Evolutionary conservation across 2,113 vertebrate species (phyloP), one percentile per base, ranked within the genome.

Genomic region (Saiga tatarica): DNA sequence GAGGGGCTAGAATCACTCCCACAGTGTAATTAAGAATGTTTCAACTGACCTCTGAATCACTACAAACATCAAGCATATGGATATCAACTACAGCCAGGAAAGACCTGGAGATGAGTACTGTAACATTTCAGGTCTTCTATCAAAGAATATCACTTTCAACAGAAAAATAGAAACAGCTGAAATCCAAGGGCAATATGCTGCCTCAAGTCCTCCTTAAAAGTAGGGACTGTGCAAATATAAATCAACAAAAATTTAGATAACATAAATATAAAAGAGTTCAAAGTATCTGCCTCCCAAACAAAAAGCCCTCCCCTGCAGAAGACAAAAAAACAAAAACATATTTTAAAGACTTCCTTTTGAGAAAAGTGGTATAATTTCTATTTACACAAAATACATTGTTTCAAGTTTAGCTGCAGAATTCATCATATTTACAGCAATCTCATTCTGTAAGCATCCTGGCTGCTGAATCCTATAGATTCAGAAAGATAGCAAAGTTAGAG

Each of bases 141-240:
- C 47, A 94, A 93, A 91, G 39, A 95, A 87, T 78, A 86, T 36
- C 83, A 23, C 30, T 97, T 89, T 95, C 47, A 90, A 96, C 5
- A 94, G 39, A 87, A 97, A 96, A 94, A 79, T 0, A 86, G 50
- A 85, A 95, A 91, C 16, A 92, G 81, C n/a, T 95, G 39, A 97
- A 95, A 85, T 74, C 91, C 3, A 89, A 81, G 36, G 19, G 19
- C 79, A 89, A 92, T 55, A 84, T 79, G 60, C 45, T 88, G 36
- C 26, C 1, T 91, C 17, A 78, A 89, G 33, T 86, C 13, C 12
- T 88, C 91, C 59, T 86, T 86, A 39, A 84, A 94, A 60, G 36
- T 60, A 91, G 62, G 53, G 36, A 87, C 42, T 86, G 14, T 91
- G 33, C n/a, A 81, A 96, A 50, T 57, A 93, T 25, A 59, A 74